phyloP scores from a whole-genome alignment of 2,888 invertebrate species.

The Mythimna vitellina region DNA sequence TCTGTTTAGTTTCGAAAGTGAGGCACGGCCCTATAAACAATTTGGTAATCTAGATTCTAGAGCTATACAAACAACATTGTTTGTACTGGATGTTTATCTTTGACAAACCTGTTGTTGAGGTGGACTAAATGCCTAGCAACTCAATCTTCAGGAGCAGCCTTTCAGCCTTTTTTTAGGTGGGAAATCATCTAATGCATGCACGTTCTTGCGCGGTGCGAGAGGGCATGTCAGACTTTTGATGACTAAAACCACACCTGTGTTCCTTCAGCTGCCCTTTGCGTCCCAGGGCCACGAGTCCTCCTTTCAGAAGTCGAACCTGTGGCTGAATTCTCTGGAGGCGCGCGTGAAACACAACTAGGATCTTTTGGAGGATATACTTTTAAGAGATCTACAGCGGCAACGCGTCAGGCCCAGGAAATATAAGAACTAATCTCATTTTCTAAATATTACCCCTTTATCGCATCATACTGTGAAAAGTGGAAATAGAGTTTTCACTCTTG shows the following conservation, averaged over 20 bases:
- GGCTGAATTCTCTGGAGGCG: too few species aligned
- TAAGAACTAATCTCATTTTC: too few species aligned
- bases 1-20: slow-evolving; percentile 34
- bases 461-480: not conserved
- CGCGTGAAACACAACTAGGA: not conserved
- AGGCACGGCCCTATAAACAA: slow-evolving; percentile 20
- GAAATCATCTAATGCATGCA: too few species aligned
- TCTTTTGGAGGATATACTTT: not conserved
- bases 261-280: too few species aligned
- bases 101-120: not conserved
- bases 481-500: not conserved
- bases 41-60: slow-evolving; percentile 18
- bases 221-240: too few species aligned
- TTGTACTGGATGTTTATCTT: slow-evolving; percentile 10
- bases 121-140: not conserved
- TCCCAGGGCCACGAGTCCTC: too few species aligned
- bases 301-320: too few species aligned
- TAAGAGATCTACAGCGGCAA: not conserved
- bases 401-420: not conserved
- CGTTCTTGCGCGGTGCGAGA: too few species aligned
- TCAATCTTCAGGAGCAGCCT: not conserved
- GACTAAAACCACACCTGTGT: too few species aligned
- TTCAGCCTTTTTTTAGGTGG: too few species aligned
- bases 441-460: not conserved
- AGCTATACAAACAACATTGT: slow-evolving; percentile 10